A percentile compares a stretch with the other conserved stretches of the same genome.
phyloP scores from a whole-genome alignment of 2,113 vertebrate species.

The Stegostoma tigrinum region DNA sequence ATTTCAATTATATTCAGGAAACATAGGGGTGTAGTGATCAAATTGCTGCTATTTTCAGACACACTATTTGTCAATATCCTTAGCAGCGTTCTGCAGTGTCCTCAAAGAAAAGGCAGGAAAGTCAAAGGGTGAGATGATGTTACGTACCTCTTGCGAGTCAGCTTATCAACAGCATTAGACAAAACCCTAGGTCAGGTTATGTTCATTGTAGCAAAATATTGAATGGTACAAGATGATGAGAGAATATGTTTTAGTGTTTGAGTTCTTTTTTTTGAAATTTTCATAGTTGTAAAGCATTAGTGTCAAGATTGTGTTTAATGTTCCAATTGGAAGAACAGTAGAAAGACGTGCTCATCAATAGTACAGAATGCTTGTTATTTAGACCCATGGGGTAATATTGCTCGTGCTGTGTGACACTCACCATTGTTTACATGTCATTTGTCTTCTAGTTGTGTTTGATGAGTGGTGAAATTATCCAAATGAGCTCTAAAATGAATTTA shows the following conservation, averaged over 20 bases:
- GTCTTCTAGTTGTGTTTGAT: conserved; percentile 77
- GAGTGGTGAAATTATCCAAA: conserved; percentile 95
- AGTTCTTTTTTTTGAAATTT: background rate
- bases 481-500: conserved; percentile 86
- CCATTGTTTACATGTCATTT: background rate
- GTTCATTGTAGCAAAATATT: background rate
- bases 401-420: background rate
- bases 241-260: background rate
- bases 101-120: background rate
- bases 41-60: background rate
- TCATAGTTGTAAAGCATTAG: background rate
- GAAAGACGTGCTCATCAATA: background rate
- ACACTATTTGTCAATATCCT: background rate
- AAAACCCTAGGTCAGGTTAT: background rate
- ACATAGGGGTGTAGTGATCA: background rate
- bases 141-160: background rate
- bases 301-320: background rate
- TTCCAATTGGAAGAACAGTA: background rate
- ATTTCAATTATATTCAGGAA: background rate
- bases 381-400: background rate
- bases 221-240: background rate
- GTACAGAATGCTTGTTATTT: background rate
- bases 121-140: background rate
- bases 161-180: background rate
- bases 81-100: background rate